A percentile compares a stretch with the other conserved stretches of the same genome.
Evolutionary conservation across 2,113 vertebrate species (phyloP).

Genomic region (Eupsittula cactorum): DNA sequence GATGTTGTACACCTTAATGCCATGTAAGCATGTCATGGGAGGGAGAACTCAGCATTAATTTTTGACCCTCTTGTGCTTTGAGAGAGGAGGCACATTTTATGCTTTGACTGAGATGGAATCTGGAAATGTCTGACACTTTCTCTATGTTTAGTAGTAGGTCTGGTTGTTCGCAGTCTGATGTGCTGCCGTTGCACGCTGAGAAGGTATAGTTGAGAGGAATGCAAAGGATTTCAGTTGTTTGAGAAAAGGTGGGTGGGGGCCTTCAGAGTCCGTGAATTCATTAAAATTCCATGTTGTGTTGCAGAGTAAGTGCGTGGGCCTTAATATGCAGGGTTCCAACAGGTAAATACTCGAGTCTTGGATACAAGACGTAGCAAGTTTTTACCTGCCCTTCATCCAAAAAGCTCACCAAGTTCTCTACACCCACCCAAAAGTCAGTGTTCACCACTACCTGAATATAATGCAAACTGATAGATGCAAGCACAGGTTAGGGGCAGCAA

Average conservation of each 20-base stretch:
- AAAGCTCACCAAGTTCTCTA: conserved; percentile 21
- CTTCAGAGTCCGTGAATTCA: conserved; percentile 33
- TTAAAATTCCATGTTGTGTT: conserved; percentile 55
- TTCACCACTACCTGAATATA: conserved; percentile 13
- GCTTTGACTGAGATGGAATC: background rate
- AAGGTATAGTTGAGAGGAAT: background rate
- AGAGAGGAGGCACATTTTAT: background rate
- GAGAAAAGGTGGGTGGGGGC: conserved; percentile 27
- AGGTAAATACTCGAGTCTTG: conserved; percentile 70
- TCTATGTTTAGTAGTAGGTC: background rate
- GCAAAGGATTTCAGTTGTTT: conserved; percentile 9
- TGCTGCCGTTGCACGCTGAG: background rate
- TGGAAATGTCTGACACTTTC: background rate
- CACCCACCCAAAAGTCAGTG: conserved; percentile 32
- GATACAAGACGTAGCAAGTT: conserved; percentile 55
- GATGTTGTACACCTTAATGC: background rate
- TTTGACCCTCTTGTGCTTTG: background rate
- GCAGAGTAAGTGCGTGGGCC: conserved; percentile 52
- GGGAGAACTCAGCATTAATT: background rate
- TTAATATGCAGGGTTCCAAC: conserved; percentile 56
- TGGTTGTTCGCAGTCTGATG: background rate
- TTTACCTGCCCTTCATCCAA: conserved; percentile 64
- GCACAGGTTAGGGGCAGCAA: background rate
- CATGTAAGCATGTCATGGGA: background rate
- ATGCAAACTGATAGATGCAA: background rate